phyloP scores from a whole-genome alignment of 2,888 invertebrate genomes.

The Erannis defoliaria region DNA sequence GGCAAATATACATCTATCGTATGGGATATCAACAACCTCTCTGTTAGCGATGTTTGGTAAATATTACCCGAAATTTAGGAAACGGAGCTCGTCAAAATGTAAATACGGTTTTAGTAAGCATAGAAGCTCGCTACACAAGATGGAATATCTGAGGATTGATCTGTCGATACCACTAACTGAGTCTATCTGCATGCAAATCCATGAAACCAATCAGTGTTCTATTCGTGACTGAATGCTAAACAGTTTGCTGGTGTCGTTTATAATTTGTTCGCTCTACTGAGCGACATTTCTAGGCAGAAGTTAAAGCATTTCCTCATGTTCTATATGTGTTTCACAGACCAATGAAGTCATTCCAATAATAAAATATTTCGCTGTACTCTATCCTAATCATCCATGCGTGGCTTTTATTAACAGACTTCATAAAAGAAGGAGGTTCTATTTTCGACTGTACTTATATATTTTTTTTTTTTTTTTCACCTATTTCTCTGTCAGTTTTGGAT shows the following conservation, averaged over 20 bases:
- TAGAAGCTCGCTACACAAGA: constrained; percentile 7
- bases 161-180: constrained; percentile 6
- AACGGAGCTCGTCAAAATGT: constrained; percentile 18
- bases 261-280: constrained; percentile 10
- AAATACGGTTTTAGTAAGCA: constrained; percentile 27
- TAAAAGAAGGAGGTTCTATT: too few relatives aligned
- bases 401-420: too few relatives aligned
- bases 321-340: too few relatives aligned
- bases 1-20: not conserved
- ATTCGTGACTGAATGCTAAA: constrained; percentile 24
- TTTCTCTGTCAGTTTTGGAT: too few relatives aligned
- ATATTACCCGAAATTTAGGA: constrained; percentile 13
- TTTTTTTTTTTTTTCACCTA: too few relatives aligned
- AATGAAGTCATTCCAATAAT: too few relatives aligned
- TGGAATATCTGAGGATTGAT: constrained; percentile 21
- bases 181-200: constrained; percentile 25
- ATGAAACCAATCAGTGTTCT: constrained; percentile 26
- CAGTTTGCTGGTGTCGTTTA: constrained; percentile 5
- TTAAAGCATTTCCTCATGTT: not conserved
- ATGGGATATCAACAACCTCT: constrained; percentile 18
- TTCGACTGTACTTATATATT: too few relatives aligned
- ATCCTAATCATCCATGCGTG: too few relatives aligned
- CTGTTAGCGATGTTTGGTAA: constrained; percentile 13
- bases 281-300: not conserved
- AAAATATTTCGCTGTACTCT: too few relatives aligned